Evolutionary conservation across 2,888 invertebrate species (phyloP).

Genomic region (Blera fallax): DNA sequence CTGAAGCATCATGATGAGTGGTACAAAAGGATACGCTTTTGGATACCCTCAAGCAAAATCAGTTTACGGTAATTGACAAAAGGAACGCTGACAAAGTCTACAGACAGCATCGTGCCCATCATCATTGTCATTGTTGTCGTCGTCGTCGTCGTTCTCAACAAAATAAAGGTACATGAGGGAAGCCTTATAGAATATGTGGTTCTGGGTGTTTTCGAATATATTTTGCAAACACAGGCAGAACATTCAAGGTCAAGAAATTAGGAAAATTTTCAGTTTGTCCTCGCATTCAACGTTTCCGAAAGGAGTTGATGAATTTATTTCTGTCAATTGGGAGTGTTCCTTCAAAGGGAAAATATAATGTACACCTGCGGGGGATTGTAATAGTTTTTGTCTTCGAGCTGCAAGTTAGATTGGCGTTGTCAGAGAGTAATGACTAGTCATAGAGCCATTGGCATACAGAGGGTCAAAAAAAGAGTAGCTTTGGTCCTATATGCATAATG

Average conservation of each 20-base stretch:
- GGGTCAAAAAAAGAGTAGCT: too few species aligned
- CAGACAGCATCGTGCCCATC: constrained; percentile 29
- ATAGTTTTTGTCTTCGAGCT: too few species aligned
- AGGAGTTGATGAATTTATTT: too few species aligned
- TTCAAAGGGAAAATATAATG: too few species aligned
- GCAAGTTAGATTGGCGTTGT: too few species aligned
- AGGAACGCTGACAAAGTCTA: constrained; percentile 61
- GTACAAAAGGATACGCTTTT: constrained; percentile 54
- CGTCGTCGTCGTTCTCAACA: background rate
- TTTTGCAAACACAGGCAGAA: background rate
- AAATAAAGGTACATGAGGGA: background rate
- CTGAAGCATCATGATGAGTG: constrained; percentile 62
- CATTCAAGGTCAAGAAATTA: background rate
- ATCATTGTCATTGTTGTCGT: constrained; percentile 1
- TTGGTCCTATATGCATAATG: too few species aligned
- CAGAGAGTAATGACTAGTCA: too few species aligned
- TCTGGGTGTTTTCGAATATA: background rate
- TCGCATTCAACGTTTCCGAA: too few species aligned
- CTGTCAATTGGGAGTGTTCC: too few species aligned
- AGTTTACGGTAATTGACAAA: constrained; percentile 71
- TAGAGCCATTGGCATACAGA: too few species aligned
- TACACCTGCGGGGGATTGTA: too few species aligned
- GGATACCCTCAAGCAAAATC: constrained; percentile 52
- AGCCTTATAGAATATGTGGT: background rate
- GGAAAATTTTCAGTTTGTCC: background rate